Evolutionary conservation across 2,113 vertebrate genomes (phyloP), one percentile per base, ranked within the genome.

Genomic region (Ascaphus truei): DNA sequence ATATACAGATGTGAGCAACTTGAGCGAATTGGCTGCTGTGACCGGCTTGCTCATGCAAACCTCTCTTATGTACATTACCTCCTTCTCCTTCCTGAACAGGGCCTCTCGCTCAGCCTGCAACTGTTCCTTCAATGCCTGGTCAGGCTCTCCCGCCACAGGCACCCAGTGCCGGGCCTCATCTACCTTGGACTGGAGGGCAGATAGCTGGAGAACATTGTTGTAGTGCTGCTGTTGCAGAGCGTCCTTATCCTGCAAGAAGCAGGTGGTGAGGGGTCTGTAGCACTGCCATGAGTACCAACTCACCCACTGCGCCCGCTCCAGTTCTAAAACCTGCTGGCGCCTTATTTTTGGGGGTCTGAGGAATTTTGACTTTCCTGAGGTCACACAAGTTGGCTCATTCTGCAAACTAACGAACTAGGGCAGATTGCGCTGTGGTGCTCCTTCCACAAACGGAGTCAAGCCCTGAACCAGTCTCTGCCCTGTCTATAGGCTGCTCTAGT

Each of bases 171-270:
- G 85, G 0, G 84, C 85, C 81, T 95, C 94, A 59, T 93, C 92
- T 45, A 92, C 45, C 50, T 90, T 92, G 5, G 94, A 91, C 74
- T 94, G 94, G 15, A 95, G 77, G 1, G 90, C 86, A 2, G 96
- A 95, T 56, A 91, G 91, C 75, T 93, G 93, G 16, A 93, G 87
- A 51, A 91, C 84, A 78, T 90, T 90, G 3, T 84, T 85, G 75
- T 88, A 85, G 65, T 93, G 93, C 67, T 93, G 92, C 67, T 95
- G 90, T 66, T 94, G 91, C 31, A 96, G 68, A 0, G 86, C 88
- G 58, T 94, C 94, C 61, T 93, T 94, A 72, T 96, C 94, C 97
- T 98, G 75, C 15, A 76, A 53, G 52, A 57, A 1, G 4, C 34
- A 11, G 36, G 7, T 3, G 0, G 31, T 3, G 1, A 37, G 15